Evolutionary conservation across 2,113 vertebrate species (phyloP).

Genomic region (Machaerirhynchus nigripectus): DNA sequence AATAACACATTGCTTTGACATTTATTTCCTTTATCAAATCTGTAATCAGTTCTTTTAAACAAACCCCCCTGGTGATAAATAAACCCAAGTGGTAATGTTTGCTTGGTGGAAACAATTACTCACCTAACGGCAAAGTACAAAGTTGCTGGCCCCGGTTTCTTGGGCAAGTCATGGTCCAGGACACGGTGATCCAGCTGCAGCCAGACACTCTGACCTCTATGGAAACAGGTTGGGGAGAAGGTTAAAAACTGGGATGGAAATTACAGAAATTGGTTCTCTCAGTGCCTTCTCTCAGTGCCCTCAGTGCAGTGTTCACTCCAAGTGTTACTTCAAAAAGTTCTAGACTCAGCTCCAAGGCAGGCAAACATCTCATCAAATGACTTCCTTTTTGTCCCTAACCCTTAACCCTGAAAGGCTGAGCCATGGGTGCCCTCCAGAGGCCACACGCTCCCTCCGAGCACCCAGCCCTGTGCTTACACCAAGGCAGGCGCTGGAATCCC

Average conservation of each 20-base stretch:
- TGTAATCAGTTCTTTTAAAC: neutral
- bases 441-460: neutral
- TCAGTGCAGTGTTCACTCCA: accelerated
- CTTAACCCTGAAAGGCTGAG: neutral
- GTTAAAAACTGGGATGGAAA: neutral
- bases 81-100: neutral
- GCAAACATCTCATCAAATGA: neutral
- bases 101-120: slow-evolving; percentile 52
- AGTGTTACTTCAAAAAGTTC: neutral
- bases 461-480: neutral
- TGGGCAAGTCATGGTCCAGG: slow-evolving; percentile 93
- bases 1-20: neutral
- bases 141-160: slow-evolving; percentile 81
- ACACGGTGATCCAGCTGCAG: slow-evolving; percentile 94
- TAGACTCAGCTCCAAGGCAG: neutral
- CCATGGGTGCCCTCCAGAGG: slow-evolving; percentile 72
- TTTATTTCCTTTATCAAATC: slow-evolving; percentile 46
- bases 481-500: neutral
- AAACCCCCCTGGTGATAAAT: neutral
- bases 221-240: neutral
- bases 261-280: neutral
- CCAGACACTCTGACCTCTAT: slow-evolving; percentile 93
- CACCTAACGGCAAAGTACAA: slow-evolving; percentile 92
- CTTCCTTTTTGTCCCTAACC: neutral
- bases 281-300: too few relatives aligned